Evolutionary conservation across 2,888 invertebrate species (phyloP).

Genomic region (Drosophila dives): DNA sequence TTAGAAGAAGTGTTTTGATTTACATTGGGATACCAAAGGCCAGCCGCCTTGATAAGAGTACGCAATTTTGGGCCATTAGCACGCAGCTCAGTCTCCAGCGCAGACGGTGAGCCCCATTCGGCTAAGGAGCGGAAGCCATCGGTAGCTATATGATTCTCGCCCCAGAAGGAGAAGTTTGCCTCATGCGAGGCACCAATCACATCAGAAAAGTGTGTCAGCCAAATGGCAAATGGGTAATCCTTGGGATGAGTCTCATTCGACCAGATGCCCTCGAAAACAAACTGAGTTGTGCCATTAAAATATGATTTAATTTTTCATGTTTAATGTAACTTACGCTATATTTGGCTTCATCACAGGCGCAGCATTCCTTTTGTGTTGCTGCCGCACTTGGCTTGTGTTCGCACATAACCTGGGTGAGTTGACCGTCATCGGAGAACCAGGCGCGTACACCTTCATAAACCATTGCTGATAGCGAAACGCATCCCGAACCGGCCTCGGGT

Average conservation of each 20-base stretch:
- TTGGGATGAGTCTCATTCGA: slow-evolving; percentile 97
- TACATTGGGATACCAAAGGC: slow-evolving; percentile 95
- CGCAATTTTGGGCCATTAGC: slow-evolving; percentile 91
- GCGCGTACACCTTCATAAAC: slow-evolving; percentile 91
- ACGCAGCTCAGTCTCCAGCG: slow-evolving; percentile 95
- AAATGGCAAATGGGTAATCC: slow-evolving; percentile 95
- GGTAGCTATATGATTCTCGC: slow-evolving; percentile 93
- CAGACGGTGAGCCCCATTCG: slow-evolving; percentile 91
- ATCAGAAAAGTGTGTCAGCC: slow-evolving; percentile 98
- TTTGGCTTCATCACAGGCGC: slow-evolving; percentile 98
- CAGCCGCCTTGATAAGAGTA: slow-evolving; percentile 95
- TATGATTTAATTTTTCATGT: neutral
- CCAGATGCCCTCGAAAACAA: slow-evolving; percentile 97
- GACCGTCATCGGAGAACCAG: slow-evolving; percentile 96
- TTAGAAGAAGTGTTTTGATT: slow-evolving; percentile 92
- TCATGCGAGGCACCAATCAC: slow-evolving; percentile 97
- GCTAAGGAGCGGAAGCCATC: slow-evolving; percentile 93
- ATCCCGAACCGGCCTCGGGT: slow-evolving; percentile 93
- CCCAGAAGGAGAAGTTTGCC: slow-evolving; percentile 95
- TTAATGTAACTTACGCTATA: slow-evolving; percentile 89
- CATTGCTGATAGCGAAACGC: slow-evolving; percentile 95
- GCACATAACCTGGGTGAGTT: slow-evolving; percentile 92
- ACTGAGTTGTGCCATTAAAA: slow-evolving; percentile 84
- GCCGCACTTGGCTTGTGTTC: slow-evolving; percentile 88
- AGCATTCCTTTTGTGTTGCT: slow-evolving; percentile 89